Conservation (phyloP, 2,113 vertebrate species). For the Hiodon tergisus region DNA sequence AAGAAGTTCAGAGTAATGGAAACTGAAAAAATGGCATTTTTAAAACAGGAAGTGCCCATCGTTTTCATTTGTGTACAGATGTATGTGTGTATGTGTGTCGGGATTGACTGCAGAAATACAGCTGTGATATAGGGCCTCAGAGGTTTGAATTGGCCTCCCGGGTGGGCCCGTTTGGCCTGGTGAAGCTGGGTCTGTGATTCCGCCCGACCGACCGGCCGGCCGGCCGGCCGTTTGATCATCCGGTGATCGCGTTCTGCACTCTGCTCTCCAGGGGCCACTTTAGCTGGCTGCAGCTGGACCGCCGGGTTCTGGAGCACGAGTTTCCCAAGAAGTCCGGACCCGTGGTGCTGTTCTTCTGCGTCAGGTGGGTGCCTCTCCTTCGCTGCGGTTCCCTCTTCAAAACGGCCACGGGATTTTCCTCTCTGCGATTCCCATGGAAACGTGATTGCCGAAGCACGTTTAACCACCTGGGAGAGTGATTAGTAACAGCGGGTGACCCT, state of each 20-base stretch:
- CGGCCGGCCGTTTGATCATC: too few species aligned
- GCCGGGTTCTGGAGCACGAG: conserved; percentile 93
- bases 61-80: not conserved
- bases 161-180: too few species aligned
- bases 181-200: too few species aligned
- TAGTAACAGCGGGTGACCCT: not conserved
- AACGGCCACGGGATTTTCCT: not conserved
- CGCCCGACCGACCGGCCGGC: not conserved
- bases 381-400: too few species aligned
- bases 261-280: conserved; percentile 78
- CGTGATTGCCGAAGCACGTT: not conserved
- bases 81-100: not conserved
- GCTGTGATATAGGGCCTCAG: too few species aligned
- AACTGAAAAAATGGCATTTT: not conserved
- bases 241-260: not conserved
- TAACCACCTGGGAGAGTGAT: not conserved
- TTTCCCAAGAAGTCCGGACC: conserved; percentile 91
- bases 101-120: too few species aligned
- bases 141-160: too few species aligned
- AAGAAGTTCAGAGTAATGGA: not conserved
- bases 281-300: conserved; percentile 95
- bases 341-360: conserved; percentile 84
- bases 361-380: conserved; percentile 73
- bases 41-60: not conserved
- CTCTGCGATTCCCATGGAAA: not conserved